phyloP scores from a whole-genome alignment of 2,113 vertebrate species.

The human region GRCh38 chr18:35093501-35094000 shows the following conservation, averaged over 20 bases:
- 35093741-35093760: background rate
- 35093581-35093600: background rate
- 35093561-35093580: background rate
- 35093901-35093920: background rate
- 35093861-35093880: background rate
- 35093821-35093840: background rate
- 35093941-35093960: background rate
- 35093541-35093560: background rate
- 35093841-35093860: background rate
- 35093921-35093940: background rate
- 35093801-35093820: background rate
- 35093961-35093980: background rate
- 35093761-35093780: background rate
- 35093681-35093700: background rate
- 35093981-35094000: background rate
- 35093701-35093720: background rate
- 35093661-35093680: background rate
- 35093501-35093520: background rate
- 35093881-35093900: background rate
- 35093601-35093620: background rate
- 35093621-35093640: background rate
- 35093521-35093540: background rate
- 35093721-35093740: background rate
- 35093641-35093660: constrained; percentile 1
- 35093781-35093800: background rate